Conservation (phyloP, 2,888 invertebrate species). For the Ennomos fuscantarius region DNA sequence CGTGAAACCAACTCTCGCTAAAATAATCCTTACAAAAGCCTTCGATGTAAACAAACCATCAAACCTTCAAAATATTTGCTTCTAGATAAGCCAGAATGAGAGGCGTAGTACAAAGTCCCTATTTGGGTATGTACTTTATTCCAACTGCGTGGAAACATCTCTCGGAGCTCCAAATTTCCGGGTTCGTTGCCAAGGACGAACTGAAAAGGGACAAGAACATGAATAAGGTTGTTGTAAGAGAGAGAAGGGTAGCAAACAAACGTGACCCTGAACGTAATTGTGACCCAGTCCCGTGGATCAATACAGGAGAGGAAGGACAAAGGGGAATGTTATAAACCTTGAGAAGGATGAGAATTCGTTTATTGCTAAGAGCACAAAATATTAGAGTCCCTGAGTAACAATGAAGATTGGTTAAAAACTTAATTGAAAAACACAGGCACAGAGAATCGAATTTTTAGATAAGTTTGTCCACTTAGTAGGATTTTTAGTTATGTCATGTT, state of each 20-base stretch:
- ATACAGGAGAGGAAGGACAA: conserved; percentile 46
- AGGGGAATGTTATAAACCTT: conserved; percentile 1
- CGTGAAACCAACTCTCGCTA: background rate
- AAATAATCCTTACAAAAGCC: conserved; percentile 3
- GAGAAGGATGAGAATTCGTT: no score
- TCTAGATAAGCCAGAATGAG: conserved; percentile 6
- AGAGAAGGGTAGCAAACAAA: conserved; percentile 59
- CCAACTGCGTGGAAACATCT: conserved; percentile 34
- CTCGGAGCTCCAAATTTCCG: conserved; percentile 41
- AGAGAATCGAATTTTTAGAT: no score
- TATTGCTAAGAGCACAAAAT: no score
- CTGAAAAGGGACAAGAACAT: conserved; percentile 42
- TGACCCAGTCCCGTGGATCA: conserved; percentile 61
- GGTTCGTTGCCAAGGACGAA: conserved; percentile 54
- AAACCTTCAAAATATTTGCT: conserved; percentile 1
- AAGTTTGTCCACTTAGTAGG: no score
- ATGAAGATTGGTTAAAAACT: no score
- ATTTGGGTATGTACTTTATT: conserved; percentile 9
- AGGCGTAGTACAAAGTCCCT: conserved; percentile 12
- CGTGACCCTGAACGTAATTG: conserved; percentile 66
- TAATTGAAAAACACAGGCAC: no score
- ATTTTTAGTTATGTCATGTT: no score
- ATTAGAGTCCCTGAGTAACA: no score
- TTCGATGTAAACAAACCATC: conserved; percentile 18
- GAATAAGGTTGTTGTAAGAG: conserved; percentile 36